Base-by-base conservation (phyloP, 2,113 vertebrate genomes). In the Pachypanchax playfairii region DNA sequence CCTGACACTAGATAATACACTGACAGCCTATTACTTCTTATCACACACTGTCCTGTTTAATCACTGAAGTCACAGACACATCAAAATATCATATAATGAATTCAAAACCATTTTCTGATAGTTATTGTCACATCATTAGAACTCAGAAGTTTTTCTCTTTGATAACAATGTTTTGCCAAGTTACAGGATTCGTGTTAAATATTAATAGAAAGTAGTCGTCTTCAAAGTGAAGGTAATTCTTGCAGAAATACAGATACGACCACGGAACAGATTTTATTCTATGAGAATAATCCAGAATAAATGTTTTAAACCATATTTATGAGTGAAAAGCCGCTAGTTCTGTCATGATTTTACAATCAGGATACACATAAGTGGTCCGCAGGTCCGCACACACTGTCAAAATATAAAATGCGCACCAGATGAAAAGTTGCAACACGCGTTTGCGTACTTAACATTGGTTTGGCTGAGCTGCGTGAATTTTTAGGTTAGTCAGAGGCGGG, bases 11-110 rank as follows among this genome's bases (percentile, higher is more conserved):
- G 78, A 85, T 82, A 80, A 83, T 52, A 54, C 65, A 12, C 58
- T 64, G 80, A 77, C 86, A 85, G 71, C 50, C 66, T 38, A 82
- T 84, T 80, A 84, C 67, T 11, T 59, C 71, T 84, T 85, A 87
- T 87, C 85, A 39, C 61, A 41, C 11, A 26, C 70, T 53, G 74
- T 72, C 75, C 65, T 38, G 69, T 55, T 75, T 76, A 80, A 84
- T 82, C 71, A 79, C 52, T 12, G 41, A 65, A 69, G 76, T 61
- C 73, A 52, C 21, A 36, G 54, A 31, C 29, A 41, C 63, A 74
- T 84, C 79, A 56, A 56, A 78, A 70, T 75, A 75, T 60, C 57
- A 65, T 21, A 63, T 33, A 36, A 67, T 75, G 46, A 70, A 73
- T 68, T 10, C 53, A 41, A 48, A 29, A 54, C 33, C 10, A 9